These are phyloP conservation scores for Melangyna quadrimaculata DNA, from an alignment of 2,888 invertebrate genomes.

Conservation along the genomic window DNA sequence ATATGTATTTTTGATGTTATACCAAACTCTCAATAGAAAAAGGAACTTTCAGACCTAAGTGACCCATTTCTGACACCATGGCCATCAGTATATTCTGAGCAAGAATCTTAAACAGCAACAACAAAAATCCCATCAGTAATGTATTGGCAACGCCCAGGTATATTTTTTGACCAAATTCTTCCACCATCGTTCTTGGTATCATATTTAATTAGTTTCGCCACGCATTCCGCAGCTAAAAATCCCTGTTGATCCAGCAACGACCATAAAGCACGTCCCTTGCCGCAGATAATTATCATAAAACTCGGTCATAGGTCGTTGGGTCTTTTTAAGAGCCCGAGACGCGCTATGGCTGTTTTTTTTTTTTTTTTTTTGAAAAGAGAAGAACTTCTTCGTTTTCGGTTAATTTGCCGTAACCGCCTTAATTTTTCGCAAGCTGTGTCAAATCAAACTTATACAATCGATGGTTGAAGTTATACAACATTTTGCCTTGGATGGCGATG, in stretches of 20 bases:
- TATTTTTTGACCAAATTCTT: slow-evolving; percentile 7
- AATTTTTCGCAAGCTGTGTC: slow-evolving; percentile 67
- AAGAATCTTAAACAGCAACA: slow-evolving; percentile 21
- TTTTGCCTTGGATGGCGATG: neutral
- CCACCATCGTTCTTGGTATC: slow-evolving; percentile 18
- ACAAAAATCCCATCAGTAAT: slow-evolving; percentile 56
- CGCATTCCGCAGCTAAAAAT: slow-evolving; percentile 44
- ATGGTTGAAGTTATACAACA: slow-evolving; percentile 24
- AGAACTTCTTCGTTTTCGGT: slow-evolving; percentile 37
- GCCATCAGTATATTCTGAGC: slow-evolving; percentile 1
- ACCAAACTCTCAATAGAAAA: slow-evolving; percentile 36
- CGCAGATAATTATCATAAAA: slow-evolving; percentile 71
- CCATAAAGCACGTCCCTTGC: slow-evolving; percentile 64
- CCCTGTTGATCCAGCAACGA: slow-evolving; percentile 39
- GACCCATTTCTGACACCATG: slow-evolving; percentile 56
- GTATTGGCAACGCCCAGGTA: slow-evolving; percentile 52
- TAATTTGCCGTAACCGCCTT: slow-evolving; percentile 69
- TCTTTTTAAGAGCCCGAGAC: slow-evolving; percentile 11
- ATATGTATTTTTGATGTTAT: slow-evolving; percentile 8
- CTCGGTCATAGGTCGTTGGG: slow-evolving; percentile 72
- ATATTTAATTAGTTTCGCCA: slow-evolving; percentile 69
- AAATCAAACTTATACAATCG: slow-evolving; percentile 66
- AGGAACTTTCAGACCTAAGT: neutral
- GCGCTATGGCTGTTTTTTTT: neutral
- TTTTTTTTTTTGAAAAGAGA: too few species aligned